Evolutionary conservation across 2,113 vertebrate genomes (phyloP), one percentile per base, ranked within the genome.

Genomic region (Erinaceus europaeus): DNA sequence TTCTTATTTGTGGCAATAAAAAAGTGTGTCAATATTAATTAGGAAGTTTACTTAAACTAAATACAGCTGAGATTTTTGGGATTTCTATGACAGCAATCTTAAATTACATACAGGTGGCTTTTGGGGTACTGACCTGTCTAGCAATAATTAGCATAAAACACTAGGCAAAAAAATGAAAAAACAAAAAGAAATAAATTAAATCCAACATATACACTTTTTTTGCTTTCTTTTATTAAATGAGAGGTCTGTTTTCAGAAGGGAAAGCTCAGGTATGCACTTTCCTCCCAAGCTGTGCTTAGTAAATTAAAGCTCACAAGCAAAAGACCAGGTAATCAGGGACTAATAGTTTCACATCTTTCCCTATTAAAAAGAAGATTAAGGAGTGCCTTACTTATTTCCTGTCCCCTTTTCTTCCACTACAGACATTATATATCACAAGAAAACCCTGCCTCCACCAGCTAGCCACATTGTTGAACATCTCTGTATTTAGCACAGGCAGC

Each of bases 401-500:
- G 3, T 67, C 11, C n/a, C 91, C 68, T 46, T 77, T 84, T 89
- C 76, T 91, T 34, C n/a, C 72, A 84, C 42, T 62, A n/a, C 48
- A 73, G 25, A 40, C 65, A 40, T 27, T 40, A 94, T 82, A 15
- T 55, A 61, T 83, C 91, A 78, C 64, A 87, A 90, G 76, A 93
- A 94, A 95, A 89, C 18, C 14, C 61, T 79, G 68, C 65, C 89
- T 94, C 78, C 76, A 81, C 13, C 67, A 83, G 94, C 86, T 69
- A 91, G 91, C 77, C 79, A 10, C 52, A 61, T 94, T 90, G 89
- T 92, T 95, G 93, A 91, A 87, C 93, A 93, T 95, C 93, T 91
- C 74, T 1, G 0, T 87, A 79, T 89, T 90, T 94, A 95, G 91
- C 90, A 94, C 76, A 93, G 84, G 94, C 84, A 96, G 75, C 27